Evolutionary conservation across 2,888 invertebrate genomes (phyloP).

Genomic region (Pogonocherus hispidulus): DNA sequence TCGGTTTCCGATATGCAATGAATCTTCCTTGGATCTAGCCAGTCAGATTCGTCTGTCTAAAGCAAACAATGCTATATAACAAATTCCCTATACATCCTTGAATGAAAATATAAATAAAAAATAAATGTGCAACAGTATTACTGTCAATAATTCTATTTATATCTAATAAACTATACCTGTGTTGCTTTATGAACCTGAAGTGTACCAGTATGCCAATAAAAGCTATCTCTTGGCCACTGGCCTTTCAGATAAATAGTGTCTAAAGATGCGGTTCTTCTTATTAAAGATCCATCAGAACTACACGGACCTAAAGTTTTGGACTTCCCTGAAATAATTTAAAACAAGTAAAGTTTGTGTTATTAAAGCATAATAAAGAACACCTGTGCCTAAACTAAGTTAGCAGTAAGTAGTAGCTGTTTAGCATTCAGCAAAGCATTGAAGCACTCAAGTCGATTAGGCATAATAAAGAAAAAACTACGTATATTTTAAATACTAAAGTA

Average conservation of each 20-base stretch:
- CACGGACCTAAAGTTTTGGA: slow-evolving; percentile 70
- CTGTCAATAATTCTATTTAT: background rate
- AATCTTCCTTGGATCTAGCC: slow-evolving; percentile 69
- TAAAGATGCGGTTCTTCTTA: slow-evolving; percentile 83
- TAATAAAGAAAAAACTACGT: no score
- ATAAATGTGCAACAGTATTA: background rate
- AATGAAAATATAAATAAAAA: background rate
- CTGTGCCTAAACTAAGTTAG: no score
- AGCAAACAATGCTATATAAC: no score
- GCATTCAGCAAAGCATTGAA: no score
- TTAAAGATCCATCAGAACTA: slow-evolving; percentile 71
- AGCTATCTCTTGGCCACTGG: slow-evolving; percentile 81
- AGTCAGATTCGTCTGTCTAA: slow-evolving; percentile 79
- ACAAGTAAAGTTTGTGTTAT: no score
- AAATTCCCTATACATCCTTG: no score
- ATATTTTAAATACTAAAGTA: no score
- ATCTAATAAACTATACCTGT: slow-evolving; percentile 73
- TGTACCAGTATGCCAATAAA: slow-evolving; percentile 77
- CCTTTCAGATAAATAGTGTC: slow-evolving; percentile 85
- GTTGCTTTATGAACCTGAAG: slow-evolving; percentile 84
- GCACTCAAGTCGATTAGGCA: no score
- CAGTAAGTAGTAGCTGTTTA: no score
- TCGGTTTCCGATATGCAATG: slow-evolving; percentile 71
- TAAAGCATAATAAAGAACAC: no score
- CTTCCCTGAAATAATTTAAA: slow-evolving; percentile 68